These are phyloP conservation scores for Girardia tigrina DNA, from an alignment of 2,888 invertebrate genomes.

Conservation along the genomic window DNA sequence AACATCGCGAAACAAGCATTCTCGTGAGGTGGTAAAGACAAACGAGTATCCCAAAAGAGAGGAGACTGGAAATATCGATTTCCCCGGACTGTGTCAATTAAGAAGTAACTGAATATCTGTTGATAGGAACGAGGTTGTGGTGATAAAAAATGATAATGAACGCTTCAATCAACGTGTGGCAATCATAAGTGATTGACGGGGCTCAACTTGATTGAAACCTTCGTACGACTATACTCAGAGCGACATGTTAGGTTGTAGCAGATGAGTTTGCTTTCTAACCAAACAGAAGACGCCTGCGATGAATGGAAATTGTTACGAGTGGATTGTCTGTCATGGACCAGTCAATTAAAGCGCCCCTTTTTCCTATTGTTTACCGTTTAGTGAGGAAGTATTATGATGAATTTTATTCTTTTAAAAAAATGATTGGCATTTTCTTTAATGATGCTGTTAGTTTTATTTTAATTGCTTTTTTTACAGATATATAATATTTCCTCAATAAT, in stretches of 20 bases:
- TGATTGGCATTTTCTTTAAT: constrained; percentile 13
- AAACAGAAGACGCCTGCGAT: constrained; percentile 19
- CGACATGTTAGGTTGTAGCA: constrained; percentile 19
- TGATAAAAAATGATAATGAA: constrained; percentile 23
- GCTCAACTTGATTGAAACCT: not conserved
- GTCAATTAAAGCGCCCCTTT: constrained; percentile 12
- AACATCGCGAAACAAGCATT: not conserved
- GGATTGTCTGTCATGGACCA: constrained; percentile 13
- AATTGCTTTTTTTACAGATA: constrained; percentile 12
- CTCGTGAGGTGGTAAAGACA: constrained; percentile 15
- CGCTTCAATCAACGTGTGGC: constrained; percentile 23
- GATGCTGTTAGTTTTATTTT: constrained; percentile 16
- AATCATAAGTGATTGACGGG: constrained; percentile 2
- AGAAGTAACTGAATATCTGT: constrained; percentile 15
- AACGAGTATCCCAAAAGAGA: not conserved
- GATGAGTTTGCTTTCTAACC: not conserved
- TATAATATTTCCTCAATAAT: constrained; percentile 15
- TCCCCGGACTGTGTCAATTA: not conserved
- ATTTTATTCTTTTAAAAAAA: not conserved
- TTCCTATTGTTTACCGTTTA: constrained; percentile 23
- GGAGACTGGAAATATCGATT: not conserved
- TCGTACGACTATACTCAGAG: not conserved
- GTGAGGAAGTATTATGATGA: constrained; percentile 18
- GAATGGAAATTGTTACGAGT: constrained; percentile 9
- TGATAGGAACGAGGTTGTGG: not conserved